Base-by-base conservation (phyloP, 2,797 vertebrate species). In the Vireo griseus region DNA sequence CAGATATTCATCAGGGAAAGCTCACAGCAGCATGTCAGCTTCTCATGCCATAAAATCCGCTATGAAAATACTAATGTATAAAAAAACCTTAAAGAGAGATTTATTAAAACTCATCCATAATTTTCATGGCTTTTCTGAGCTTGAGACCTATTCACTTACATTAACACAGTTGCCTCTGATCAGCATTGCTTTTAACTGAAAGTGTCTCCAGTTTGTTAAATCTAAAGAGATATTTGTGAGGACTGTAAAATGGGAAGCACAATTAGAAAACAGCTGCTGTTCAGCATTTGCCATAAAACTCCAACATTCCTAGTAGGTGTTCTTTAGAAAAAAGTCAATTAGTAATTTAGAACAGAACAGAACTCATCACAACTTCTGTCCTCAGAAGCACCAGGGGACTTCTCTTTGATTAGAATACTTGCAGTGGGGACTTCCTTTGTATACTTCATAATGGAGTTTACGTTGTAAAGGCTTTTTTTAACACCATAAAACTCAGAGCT, bases 321-420 rank as follows among this genome's bases (percentile, higher is more conserved):
- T 78, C 79, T 86, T 95, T 62, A 82, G 73, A 75, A 95, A 95
- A 93, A 90, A 94, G 86, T 89, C 92, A 93, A 75, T 95, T 94
- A 95, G 54, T 83, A 92, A 94, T 96, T 96, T 94, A 82, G 77
- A 94, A 74, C 45, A 92, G 78, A 93, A 93, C 69, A 76, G 71
- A 96, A 58, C 45, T 93, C 71, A 91, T 95, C 91, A 73, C 66
- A 40, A 44, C 88, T 95, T 94, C 57, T 73, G 61, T 87, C 57
- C 89, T 79, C 73, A 87, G 55, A 10, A 85, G 62, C 67, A 85
- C 54, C 61, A 61, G 54, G 65, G 81, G 86, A 88, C 29, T 55
- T 93, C 69, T 93, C 82, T 94, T 95, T 94, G 79, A 96, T 95
- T 90, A 95, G 77, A 85, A 90, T 67, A 83, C 63, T 74, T 88